phyloP scores from a whole-genome alignment of 2,888 invertebrate species.

The Entomobrya multifasciata region DNA sequence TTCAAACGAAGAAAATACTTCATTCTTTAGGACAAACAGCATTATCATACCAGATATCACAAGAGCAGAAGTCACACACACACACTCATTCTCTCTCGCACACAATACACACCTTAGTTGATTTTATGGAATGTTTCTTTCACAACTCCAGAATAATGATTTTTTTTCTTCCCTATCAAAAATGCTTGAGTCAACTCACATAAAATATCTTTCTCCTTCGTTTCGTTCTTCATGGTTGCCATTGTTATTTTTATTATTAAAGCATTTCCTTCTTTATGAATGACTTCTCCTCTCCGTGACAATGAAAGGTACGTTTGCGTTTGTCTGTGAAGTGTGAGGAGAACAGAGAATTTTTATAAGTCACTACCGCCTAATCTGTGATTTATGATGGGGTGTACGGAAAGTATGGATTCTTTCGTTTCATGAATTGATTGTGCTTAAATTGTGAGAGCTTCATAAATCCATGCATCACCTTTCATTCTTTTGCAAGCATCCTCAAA shows the following conservation, averaged over 20 bases:
- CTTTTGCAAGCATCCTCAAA: too few relatives aligned
- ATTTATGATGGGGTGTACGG: constrained; percentile 53
- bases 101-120: constrained; percentile 44
- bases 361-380: constrained; percentile 63
- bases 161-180: constrained; percentile 24
- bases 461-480: neutral
- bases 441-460: constrained; percentile 10
- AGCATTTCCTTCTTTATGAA: constrained; percentile 50
- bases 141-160: constrained; percentile 28
- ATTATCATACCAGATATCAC: neutral
- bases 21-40: constrained; percentile 1
- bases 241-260: neutral
- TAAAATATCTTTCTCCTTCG: neutral
- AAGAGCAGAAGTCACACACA: neutral
- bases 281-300: constrained; percentile 27
- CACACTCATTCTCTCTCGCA: neutral
- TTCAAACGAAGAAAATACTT: neutral
- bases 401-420: constrained; percentile 9
- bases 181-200: neutral
- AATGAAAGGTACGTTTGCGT: neutral
- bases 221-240: constrained; percentile 15
- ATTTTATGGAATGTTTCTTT: constrained; percentile 45
- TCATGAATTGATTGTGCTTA: constrained; percentile 35
- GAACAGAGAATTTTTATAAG: constrained; percentile 43
- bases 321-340: neutral